These are phyloP conservation scores for Hoplostethus atlanticus DNA, from an alignment of 2,797 vertebrate genomes.

Conservation along the genomic window DNA sequence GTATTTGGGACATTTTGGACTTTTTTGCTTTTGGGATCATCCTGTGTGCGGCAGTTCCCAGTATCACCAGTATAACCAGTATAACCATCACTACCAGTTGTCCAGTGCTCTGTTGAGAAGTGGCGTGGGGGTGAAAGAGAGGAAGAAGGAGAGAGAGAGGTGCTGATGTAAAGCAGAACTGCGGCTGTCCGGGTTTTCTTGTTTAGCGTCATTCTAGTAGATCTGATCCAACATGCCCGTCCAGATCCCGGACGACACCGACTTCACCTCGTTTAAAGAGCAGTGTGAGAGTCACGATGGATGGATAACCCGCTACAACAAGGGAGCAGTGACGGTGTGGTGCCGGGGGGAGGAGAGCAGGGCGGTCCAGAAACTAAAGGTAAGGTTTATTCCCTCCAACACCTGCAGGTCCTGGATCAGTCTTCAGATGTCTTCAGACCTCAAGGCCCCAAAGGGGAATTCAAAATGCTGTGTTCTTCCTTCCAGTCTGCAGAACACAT, in stretches of 20 bases:
- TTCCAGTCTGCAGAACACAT: too few relatives aligned
- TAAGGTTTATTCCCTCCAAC: constrained; percentile 58
- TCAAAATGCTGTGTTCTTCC: too few relatives aligned
- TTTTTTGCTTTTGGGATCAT: neutral
- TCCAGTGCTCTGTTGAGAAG: too few relatives aligned
- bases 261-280: constrained; percentile 89
- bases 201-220: neutral
- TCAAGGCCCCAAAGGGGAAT: too few relatives aligned
- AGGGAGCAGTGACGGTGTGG: constrained; percentile 88
- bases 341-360: constrained; percentile 83
- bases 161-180: constrained; percentile 3
- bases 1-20: neutral
- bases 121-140: neutral
- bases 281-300: constrained; percentile 87
- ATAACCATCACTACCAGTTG: too few relatives aligned
- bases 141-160: neutral
- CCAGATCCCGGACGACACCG: constrained; percentile 89
- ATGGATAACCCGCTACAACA: constrained; percentile 88
- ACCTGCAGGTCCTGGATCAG: too few relatives aligned
- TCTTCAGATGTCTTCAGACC: too few relatives aligned
- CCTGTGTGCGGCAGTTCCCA: too few relatives aligned
- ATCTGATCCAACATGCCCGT: constrained; percentile 79
- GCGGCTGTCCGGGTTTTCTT: neutral
- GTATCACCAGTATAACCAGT: too few relatives aligned
- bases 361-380: constrained; percentile 88